Conservation (phyloP, 2,797 vertebrate genomes). For the Gastrophryne carolinensis region DNA sequence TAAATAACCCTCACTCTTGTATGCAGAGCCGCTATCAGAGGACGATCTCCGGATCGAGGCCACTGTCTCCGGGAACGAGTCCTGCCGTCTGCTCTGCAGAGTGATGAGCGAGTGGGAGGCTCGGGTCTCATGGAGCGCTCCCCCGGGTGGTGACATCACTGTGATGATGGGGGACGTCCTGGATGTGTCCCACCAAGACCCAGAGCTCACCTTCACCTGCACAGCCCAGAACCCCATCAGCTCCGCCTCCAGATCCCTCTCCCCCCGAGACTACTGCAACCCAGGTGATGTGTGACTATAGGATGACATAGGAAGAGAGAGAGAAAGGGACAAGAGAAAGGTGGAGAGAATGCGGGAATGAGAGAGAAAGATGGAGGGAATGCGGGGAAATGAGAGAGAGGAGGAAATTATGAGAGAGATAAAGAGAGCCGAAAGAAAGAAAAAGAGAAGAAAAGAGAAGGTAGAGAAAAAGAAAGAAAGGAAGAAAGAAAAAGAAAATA, state of each 20-base stretch:
- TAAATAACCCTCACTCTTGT: too few relatives aligned
- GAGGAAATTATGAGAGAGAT: not conserved
- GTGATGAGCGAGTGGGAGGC: conserved; percentile 13
- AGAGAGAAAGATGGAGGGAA: not conserved
- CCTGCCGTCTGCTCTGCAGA: conserved; percentile 54
- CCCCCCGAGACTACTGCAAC: conserved; percentile 44
- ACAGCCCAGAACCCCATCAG: conserved; percentile 50
- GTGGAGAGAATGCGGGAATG: not conserved
- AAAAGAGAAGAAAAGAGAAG: too few relatives aligned
- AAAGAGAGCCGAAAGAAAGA: not conserved
- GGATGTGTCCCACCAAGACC: not conserved
- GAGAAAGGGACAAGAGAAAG: too few relatives aligned
- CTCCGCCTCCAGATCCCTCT: conserved; percentile 26
- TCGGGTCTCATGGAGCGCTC: not conserved
- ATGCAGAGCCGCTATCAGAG: conserved; percentile 43
- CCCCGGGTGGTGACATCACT: not conserved
- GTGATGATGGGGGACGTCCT: not conserved
- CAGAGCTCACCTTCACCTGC: conserved; percentile 49
- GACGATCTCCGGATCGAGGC: conserved; percentile 1
- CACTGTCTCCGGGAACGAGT: conserved; percentile 28
- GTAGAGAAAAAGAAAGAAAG: too few relatives aligned
- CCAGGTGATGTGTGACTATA: not conserved
- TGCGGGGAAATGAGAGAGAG: not conserved
- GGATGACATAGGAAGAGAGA: too few relatives aligned
- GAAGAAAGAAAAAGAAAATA: not conserved